Conservation (phyloP, 2,113 vertebrate genomes). For the Ornithorhynchus anatinus region DNA sequence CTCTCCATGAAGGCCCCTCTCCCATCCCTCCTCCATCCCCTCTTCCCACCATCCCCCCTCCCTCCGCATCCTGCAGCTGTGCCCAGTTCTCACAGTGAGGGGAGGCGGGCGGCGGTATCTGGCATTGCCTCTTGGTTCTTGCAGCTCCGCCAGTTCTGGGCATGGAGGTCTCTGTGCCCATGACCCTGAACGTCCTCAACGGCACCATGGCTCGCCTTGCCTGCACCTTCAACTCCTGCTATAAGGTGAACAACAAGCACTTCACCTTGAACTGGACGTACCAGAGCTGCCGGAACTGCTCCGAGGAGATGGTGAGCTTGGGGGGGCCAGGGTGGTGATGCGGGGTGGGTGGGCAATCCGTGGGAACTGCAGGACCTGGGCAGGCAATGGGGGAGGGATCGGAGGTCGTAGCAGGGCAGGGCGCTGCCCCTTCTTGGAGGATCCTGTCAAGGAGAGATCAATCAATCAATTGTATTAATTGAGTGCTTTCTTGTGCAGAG, state of each 20-base stretch:
- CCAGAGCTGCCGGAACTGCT: conserved; percentile 83
- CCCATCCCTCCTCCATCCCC: not conserved
- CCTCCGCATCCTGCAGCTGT: not conserved
- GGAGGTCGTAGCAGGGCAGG: not conserved
- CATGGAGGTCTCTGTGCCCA: conserved; percentile 86
- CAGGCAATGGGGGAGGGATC: fast-evolving
- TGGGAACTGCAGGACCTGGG: fast-evolving
- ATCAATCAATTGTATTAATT: fast-evolving
- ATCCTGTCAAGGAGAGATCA: not conserved
- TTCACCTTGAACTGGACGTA: conserved; percentile 98
- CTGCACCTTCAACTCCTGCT: conserved; percentile 95
- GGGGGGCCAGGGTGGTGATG: not conserved
- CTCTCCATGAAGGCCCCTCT: not conserved
- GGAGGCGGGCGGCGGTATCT: no score
- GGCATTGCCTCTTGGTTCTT: not conserved
- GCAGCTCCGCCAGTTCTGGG: conserved; percentile 65
- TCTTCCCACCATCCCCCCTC: no score
- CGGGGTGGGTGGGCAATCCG: fast-evolving
- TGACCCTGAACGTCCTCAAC: conserved; percentile 81
- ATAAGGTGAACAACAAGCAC: conserved; percentile 85
- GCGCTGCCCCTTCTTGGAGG: fast-evolving
- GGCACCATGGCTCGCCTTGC: conserved; percentile 84
- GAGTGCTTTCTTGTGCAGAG: no score
- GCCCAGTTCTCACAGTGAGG: not conserved
- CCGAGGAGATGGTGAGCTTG: conserved; percentile 84